Evolutionary conservation across 2,113 vertebrate genomes (phyloP).

Genomic region (Cyanocitta stelleri): DNA sequence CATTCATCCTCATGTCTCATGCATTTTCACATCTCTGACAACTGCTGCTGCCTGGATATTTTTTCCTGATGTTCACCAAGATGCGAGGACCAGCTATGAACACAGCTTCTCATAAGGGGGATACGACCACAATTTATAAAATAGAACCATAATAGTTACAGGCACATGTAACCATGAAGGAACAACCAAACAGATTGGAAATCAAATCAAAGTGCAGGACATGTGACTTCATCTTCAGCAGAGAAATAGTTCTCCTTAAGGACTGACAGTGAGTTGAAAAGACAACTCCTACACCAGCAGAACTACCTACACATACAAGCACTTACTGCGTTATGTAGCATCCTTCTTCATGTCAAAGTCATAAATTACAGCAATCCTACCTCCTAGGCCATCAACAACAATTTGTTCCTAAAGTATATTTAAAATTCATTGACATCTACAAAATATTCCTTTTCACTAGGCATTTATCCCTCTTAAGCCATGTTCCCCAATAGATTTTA

Average conservation of each 20-base stretch:
- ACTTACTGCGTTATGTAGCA: neutral
- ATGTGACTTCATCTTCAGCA: neutral
- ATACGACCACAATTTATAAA: neutral
- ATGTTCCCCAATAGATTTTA: neutral
- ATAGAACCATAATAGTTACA: neutral
- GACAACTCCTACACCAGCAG: neutral
- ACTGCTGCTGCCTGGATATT: neutral
- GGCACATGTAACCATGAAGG: neutral
- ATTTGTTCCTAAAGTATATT: neutral
- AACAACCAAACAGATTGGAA: neutral
- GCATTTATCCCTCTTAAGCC: neutral
- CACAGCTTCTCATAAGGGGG: neutral
- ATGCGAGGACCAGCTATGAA: neutral
- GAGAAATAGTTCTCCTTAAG: neutral
- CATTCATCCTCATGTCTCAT: neutral
- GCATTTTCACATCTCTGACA: neutral
- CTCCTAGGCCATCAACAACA: neutral
- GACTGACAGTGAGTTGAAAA: neutral
- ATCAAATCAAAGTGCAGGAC: neutral
- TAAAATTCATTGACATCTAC: neutral
- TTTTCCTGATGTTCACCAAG: neutral
- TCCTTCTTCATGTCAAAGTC: neutral
- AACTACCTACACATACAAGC: neutral
- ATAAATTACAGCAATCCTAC: neutral
- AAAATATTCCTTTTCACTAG: neutral